Evolutionary conservation across 2,113 vertebrate species (phyloP).

Genomic region (Mandrillus leucophaeus): DNA sequence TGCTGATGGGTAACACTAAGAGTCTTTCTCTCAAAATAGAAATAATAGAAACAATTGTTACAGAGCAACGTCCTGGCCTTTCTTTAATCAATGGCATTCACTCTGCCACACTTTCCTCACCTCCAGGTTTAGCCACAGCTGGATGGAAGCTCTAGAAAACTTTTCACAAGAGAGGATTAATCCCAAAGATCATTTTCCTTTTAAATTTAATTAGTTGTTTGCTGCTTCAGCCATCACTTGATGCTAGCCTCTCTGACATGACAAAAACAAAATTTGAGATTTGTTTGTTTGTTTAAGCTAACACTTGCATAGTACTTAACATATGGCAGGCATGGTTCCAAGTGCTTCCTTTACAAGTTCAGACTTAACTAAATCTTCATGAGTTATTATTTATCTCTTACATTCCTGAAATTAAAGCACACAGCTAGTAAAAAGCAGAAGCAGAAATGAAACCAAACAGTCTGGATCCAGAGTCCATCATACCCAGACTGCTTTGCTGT

Average conservation of each 20-base stretch:
- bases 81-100: background rate
- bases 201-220: background rate
- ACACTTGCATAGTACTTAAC: background rate
- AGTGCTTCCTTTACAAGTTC: background rate
- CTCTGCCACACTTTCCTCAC: background rate
- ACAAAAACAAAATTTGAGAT: conserved; percentile 6
- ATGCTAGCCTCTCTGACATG: background rate
- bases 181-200: background rate
- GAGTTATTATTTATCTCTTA: background rate
- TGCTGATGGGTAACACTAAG: background rate
- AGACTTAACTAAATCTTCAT: background rate
- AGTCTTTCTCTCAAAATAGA: background rate
- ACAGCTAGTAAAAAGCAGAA: background rate
- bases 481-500: background rate
- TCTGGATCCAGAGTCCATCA: background rate
- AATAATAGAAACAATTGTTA: background rate
- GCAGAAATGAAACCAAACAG: background rate
- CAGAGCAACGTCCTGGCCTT: background rate
- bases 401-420: background rate
- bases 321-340: background rate
- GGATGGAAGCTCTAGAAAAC: background rate
- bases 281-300: background rate
- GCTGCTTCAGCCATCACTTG: background rate
- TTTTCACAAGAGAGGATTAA: background rate
- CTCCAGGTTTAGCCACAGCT: background rate